Base-by-base conservation (phyloP, 92 coral and sea anemone genomes). In the Zoanthus sansibaricus region DNA sequence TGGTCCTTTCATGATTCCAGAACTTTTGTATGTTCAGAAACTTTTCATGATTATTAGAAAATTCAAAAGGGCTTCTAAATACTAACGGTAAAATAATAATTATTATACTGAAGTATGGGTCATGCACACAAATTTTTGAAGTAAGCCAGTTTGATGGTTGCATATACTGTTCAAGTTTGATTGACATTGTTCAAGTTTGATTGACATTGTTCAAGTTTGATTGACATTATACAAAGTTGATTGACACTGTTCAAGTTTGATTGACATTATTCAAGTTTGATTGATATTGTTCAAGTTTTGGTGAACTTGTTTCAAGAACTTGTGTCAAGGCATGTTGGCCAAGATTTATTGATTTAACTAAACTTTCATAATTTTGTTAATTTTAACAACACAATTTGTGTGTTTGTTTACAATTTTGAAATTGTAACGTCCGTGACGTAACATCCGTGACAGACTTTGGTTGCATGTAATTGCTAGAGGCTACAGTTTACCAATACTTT, bases 1-100 rank as follows among this genome's bases (percentile, higher is more conserved):
- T 66, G 91, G 91, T 7, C 87, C 87, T 9, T 82, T 88, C 55
- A 42, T 18, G 9, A 88, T 88, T 82, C 69, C 87, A 82, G 91
- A 82, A 64, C 77, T 42, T 44, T 64, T 16, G 48, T 54, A 45
- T n/a, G 46, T 69, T 13, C 69, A 31, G 47, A 87, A 49, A 87
- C 71, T 45, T 76, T 86, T 58, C 51, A 78, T 79, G 62, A 14
- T 11, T 32, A 25, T 78, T 21, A 46, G 78, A 15, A 74, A 20
- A 46, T 74, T 74, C 42, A 47, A 74, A 20, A 74, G 78, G 56
- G 32, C 59, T 17, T 74, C 58, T 7, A 74, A 74, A 15, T 37
- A 72, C 52, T 72, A 9, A 72, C 77, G 13, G 77, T 30, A 70
- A 25, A 70, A 70, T 70, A 56, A 13, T 67, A 67, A 25, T 11